Evolutionary conservation across 2,797 vertebrate species (phyloP).

Genomic region (Bufotes viridis): DNA sequence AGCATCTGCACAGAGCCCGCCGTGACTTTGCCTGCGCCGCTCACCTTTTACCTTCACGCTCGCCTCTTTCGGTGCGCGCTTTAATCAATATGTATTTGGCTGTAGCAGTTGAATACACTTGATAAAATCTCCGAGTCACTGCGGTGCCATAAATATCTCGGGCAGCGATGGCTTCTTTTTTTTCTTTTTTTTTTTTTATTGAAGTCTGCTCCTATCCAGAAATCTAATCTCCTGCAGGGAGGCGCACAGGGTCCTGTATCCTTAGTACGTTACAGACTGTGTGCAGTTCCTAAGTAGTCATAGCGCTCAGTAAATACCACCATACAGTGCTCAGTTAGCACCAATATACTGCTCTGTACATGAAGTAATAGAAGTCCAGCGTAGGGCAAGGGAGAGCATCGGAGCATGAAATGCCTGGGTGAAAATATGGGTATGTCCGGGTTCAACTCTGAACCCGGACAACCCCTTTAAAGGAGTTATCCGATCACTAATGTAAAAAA

Average conservation of each 20-base stretch:
- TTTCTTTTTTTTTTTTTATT: background rate
- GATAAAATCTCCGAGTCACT: slow-evolving; percentile 57
- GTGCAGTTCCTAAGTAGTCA: no score
- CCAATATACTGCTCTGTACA: no score
- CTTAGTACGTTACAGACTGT: background rate
- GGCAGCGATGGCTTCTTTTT: slow-evolving; percentile 27
- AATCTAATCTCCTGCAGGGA: slow-evolving; percentile 10
- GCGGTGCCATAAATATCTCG: slow-evolving; percentile 54
- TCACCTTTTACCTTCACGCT: slow-evolving; percentile 2
- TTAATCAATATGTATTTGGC: slow-evolving; percentile 53
- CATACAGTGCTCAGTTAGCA: no score
- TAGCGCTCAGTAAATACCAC: no score
- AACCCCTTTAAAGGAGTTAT: no score
- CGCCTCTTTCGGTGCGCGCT: background rate
- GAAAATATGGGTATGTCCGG: no score
- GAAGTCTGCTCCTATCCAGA: slow-evolving; percentile 10
- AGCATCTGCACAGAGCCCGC: background rate
- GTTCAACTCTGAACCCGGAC: no score
- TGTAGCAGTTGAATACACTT: slow-evolving; percentile 32
- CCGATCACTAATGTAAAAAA: no score
- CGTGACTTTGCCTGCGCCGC: background rate
- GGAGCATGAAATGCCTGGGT: no score
- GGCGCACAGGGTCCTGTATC: background rate
- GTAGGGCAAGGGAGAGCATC: no score
- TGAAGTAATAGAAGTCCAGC: no score